Conservation (phyloP, 1,140 invertebrate species). For the Drosophila nebulosa region DNA sequence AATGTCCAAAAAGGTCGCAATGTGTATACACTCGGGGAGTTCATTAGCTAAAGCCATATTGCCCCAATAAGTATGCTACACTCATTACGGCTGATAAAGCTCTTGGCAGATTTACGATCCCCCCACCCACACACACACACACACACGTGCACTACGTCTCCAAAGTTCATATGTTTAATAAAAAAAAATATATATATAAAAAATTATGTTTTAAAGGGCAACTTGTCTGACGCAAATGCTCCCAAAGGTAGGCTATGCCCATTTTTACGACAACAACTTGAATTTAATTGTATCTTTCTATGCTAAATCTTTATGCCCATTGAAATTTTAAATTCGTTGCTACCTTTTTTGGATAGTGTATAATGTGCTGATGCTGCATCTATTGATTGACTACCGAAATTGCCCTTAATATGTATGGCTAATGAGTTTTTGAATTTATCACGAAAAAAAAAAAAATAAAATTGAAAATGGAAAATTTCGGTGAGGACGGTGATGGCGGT, state of each 20-base stretch:
- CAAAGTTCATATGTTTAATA: too few species aligned
- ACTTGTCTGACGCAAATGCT: too few species aligned
- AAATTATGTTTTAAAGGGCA: too few species aligned
- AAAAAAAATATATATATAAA: too few species aligned
- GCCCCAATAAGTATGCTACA: not conserved
- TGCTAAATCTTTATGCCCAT: too few species aligned
- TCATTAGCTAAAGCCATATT: not conserved
- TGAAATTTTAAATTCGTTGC: not conserved
- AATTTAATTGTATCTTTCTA: not conserved
- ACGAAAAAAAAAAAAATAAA: not conserved
- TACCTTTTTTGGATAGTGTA: constrained; percentile 27
- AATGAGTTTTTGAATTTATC: constrained; percentile 68
- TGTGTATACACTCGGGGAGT: not conserved
- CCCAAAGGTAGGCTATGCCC: too few species aligned
- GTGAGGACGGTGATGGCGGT: too few species aligned
- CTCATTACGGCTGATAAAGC: too few species aligned
- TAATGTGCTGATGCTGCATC: constrained; percentile 58
- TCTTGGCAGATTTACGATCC: too few species aligned
- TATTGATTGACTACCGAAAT: constrained; percentile 32
- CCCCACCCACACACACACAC: too few species aligned
- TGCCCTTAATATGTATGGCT: constrained; percentile 35
- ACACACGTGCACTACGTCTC: too few species aligned
- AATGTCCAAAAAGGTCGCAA: not conserved
- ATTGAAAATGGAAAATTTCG: constrained; percentile 12
- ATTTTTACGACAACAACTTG: not conserved